These are phyloP conservation scores for Trachelus troglodyta DNA, from an alignment of 2,888 invertebrate species.

Conservation along the genomic window DNA sequence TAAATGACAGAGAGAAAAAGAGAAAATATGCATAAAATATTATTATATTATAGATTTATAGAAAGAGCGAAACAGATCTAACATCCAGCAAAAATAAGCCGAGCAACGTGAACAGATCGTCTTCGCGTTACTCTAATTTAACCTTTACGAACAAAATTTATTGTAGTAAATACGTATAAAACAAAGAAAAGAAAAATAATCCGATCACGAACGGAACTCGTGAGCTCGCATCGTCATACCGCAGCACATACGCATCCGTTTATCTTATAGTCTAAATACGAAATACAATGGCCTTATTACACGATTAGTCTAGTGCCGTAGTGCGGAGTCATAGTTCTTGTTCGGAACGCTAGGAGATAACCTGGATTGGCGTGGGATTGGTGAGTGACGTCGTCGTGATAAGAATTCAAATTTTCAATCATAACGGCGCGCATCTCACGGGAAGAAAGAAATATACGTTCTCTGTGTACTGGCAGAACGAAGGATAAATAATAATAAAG, in stretches of 20 bases:
- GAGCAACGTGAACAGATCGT: not conserved
- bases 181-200: not conserved
- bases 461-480: not conserved
- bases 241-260: not conserved
- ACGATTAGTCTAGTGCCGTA: conserved; percentile 45
- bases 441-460: not conserved
- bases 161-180: not conserved
- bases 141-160: not conserved
- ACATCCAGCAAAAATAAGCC: not conserved
- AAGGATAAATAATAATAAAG: not conserved
- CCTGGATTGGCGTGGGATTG: not conserved
- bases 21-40: not conserved
- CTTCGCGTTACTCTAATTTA: not conserved
- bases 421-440: not conserved
- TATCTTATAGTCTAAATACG: conserved; percentile 48
- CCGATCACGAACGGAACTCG: not conserved
- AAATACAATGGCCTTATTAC: conserved; percentile 58
- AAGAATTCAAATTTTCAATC: not conserved
- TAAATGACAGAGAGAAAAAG: not conserved
- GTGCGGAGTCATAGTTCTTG: conserved; percentile 35
- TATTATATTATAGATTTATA: not conserved
- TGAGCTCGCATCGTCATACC: not conserved
- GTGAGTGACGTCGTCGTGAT: not conserved
- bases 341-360: conserved; percentile 16
- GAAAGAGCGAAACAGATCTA: not conserved